phyloP scores from a whole-genome alignment of 2,888 invertebrate genomes.

The Leptinotarsa haldemani region DNA sequence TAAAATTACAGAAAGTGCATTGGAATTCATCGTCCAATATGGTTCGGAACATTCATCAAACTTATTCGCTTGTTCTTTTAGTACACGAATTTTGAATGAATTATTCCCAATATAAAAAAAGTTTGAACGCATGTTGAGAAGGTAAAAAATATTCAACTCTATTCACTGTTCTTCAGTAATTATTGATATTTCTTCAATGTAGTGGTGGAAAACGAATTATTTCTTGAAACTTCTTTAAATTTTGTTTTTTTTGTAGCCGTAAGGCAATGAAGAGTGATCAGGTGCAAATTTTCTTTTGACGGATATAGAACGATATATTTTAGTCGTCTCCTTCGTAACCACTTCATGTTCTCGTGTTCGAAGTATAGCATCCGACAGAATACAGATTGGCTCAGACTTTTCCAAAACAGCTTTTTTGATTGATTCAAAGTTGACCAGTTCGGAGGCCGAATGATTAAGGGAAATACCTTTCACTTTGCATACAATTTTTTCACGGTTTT shows the following conservation, averaged over 20 bases:
- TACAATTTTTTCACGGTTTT: slow-evolving; percentile 7
- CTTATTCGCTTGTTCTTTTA: too few species aligned
- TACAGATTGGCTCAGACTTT: not conserved
- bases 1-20: too few species aligned
- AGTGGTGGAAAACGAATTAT: too few species aligned
- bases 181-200: too few species aligned
- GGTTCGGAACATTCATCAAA: too few species aligned
- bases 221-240: too few species aligned
- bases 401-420: slow-evolving; percentile 18
- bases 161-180: too few species aligned
- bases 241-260: not conserved
- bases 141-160: too few species aligned
- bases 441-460: slow-evolving; percentile 20
- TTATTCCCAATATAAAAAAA: too few species aligned
- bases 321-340: not conserved
- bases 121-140: too few species aligned
- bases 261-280: not conserved
- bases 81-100: too few species aligned
- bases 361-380: not conserved
- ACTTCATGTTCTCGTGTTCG: not conserved
- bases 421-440: slow-evolving; percentile 27
- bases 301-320: not conserved
- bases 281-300: not conserved
- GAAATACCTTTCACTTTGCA: slow-evolving; percentile 32
- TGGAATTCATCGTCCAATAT: too few species aligned